Evolutionary conservation across 53 echinoderm and acorn worm species (phyloP).

Genomic region (Zoroaster sp.): DNA sequence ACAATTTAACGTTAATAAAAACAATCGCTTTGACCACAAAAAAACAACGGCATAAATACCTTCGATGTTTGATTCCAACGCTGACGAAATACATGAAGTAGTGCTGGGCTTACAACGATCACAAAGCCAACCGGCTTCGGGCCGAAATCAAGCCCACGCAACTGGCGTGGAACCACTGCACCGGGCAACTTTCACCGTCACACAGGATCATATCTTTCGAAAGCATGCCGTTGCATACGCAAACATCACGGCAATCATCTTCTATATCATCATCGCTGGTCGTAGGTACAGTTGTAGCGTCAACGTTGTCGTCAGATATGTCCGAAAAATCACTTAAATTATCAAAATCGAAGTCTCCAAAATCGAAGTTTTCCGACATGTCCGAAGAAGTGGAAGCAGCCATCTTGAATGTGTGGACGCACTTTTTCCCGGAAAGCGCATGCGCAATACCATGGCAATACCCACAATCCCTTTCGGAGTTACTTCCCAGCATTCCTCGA

Average conservation of each 20-base stretch:
- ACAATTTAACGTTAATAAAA: no score
- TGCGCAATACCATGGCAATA: neutral
- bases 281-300: neutral
- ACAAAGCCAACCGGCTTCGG: no score
- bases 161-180: neutral
- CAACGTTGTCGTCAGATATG: neutral
- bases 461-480: neutral
- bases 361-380: neutral
- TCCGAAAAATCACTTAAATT: conserved; percentile 17
- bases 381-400: neutral
- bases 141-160: no score
- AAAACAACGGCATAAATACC: no score
- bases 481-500: neutral
- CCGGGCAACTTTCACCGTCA: neutral
- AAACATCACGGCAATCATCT: neutral
- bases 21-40: no score
- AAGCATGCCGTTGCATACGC: neutral
- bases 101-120: no score
- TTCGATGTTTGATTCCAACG: no score
- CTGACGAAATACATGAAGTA: no score
- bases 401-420: neutral
- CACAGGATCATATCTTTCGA: conserved; percentile 1
- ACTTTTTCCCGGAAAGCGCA: neutral
- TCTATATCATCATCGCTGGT: neutral
- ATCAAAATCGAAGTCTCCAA: neutral